Percentiles rank a stretch among this genome's conserved stretches.
Conservation (phyloP, 2,113 vertebrate genomes). For the Macaca nemestrina region DNA sequence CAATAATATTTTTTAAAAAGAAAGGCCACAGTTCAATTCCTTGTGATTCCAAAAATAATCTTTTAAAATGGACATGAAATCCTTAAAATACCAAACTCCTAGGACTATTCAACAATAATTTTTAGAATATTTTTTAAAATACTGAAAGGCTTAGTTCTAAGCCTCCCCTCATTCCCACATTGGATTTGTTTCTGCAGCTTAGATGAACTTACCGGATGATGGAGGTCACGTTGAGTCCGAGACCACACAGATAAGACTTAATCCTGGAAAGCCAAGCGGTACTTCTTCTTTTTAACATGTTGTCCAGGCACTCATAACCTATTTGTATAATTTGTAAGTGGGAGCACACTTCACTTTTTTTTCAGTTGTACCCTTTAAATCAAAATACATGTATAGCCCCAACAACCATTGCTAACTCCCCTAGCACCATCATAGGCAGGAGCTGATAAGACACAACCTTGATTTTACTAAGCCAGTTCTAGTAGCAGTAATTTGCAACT, state of each 20-base stretch:
- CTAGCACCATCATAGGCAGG: neutral
- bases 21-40: neutral
- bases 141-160: neutral
- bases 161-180: neutral
- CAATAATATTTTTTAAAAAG: neutral
- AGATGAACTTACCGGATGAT: neutral
- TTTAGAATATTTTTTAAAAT: neutral
- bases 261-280: neutral
- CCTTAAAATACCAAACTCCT: neutral
- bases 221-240: neutral
- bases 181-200: neutral
- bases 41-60: slow-evolving; percentile 44
- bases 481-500: neutral
- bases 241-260: neutral
- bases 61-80: slow-evolving; percentile 27
- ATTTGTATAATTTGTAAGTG: neutral
- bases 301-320: neutral
- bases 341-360: neutral
- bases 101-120: neutral
- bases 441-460: neutral
- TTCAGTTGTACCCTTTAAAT: neutral
- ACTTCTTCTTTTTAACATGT: neutral
- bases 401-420: fast-evolving
- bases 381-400: neutral
- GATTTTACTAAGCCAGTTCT: neutral